These are phyloP conservation scores for Chloroceryle inda DNA, from an alignment of 2,797 vertebrate genomes.

Conservation along the genomic window DNA sequence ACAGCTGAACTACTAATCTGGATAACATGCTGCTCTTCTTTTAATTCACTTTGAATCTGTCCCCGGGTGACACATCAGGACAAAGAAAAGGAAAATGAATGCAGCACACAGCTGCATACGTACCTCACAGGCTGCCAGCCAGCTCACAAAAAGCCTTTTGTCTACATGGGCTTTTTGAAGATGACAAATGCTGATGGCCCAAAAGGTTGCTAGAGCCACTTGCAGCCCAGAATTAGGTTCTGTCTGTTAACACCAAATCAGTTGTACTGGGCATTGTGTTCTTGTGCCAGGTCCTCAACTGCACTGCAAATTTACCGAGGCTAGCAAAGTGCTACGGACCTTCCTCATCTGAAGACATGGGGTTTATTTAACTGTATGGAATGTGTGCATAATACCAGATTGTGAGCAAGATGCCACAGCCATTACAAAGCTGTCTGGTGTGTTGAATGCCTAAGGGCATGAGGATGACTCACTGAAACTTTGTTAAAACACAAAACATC, in stretches of 20 bases:
- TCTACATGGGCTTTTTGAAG: neutral
- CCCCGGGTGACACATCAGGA: fast-evolving
- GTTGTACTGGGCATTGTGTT: fast-evolving
- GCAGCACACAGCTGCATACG: neutral
- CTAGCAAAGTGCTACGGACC: neutral
- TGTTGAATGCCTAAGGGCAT: neutral
- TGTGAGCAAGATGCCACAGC: slow-evolving; percentile 6
- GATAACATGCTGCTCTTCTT: neutral
- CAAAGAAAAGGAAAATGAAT: neutral
- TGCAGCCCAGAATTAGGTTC: neutral
- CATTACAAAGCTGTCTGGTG: slow-evolving; percentile 25
- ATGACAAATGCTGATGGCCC: neutral
- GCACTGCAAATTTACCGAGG: neutral
- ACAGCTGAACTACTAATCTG: neutral
- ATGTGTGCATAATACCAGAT: neutral
- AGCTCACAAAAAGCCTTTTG: slow-evolving; percentile 41
- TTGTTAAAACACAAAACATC: slow-evolving; percentile 37
- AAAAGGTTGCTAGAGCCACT: neutral
- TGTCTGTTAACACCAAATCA: neutral
- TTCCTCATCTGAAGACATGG: neutral
- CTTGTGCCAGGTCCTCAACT: neutral
- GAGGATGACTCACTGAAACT: slow-evolving; percentile 26
- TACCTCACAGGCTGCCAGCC: neutral
- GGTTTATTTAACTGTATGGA: neutral
- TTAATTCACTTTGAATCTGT: neutral